Evolutionary conservation across 2,797 vertebrate genomes (phyloP).

Genomic region (Arremon brunneinucha): DNA sequence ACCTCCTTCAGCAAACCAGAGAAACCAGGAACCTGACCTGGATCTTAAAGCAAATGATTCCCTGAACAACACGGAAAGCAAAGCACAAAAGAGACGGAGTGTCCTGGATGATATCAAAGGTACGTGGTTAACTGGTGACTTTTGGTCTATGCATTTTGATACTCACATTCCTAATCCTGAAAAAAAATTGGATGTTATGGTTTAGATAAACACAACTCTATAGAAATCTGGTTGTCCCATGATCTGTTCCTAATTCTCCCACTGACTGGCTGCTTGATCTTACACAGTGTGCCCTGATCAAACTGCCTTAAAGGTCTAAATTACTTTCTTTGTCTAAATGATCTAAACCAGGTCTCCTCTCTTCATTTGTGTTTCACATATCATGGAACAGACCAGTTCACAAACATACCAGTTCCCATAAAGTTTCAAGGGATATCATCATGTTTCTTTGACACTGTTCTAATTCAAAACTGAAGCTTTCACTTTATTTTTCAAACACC

Average conservation of each 20-base stretch:
- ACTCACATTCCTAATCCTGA: not conserved
- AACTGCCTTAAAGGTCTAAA: not conserved
- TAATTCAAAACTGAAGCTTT: not conserved
- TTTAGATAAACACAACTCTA: not conserved
- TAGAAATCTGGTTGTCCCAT: not conserved
- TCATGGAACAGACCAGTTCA: not conserved
- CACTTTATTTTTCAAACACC: not conserved
- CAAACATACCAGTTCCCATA: not conserved
- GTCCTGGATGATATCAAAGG: conserved; percentile 46
- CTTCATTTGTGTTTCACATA: not conserved
- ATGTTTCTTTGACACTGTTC: not conserved
- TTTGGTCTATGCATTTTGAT: not conserved
- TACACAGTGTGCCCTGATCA: not conserved
- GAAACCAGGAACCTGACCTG: not conserved
- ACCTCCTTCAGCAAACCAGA: not conserved
- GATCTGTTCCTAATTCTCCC: not conserved
- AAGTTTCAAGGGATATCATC: not conserved
- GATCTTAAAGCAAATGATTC: conserved; percentile 9
- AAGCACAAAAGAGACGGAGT: conserved; percentile 5
- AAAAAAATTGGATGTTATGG: not conserved
- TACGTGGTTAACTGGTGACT: not conserved
- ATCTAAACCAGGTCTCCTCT: not conserved
- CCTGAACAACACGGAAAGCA: not conserved
- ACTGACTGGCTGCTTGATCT: not conserved
- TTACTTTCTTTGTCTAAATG: not conserved